Base-by-base conservation (phyloP, 2,797 vertebrate species). In the Cynopterus sphinx region DNA sequence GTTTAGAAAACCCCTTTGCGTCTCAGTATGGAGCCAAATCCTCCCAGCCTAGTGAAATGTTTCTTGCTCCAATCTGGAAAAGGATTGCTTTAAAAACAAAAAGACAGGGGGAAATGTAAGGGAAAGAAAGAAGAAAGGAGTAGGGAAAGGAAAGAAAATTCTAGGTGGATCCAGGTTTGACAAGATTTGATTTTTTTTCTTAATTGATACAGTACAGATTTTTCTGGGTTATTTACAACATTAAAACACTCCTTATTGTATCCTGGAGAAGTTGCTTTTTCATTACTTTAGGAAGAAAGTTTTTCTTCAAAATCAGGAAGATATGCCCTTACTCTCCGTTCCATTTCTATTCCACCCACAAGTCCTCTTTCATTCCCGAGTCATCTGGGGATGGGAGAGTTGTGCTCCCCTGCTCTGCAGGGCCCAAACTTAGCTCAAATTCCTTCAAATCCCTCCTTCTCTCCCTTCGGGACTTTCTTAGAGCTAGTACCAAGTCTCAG, bases 1-100 rank as follows among this genome's bases (percentile, higher is more conserved):
- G 86, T 91, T 95, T 75, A 87, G 86, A 89, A 93, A 94, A 71
- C n/a, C 12, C 67, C 36, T 95, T 93, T 94, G 57, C 84, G 67
- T 93, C 83, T 91, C 75, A 24, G 61, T 82, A 5, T 59, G n/a
- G 65, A 43, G 70, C 87, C 67, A 87, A 36, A 86, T 81, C 93
- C 73, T 83, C 36, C 61, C 75, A 57, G 84, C 91, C 53, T 39
- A 8, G 61, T 1, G 74, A 84, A 51, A 41, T 79, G 63, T 77
- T 95, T 95, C 79, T 65, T 95, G 46, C 74, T 33, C n/a, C 6
- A 26, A 16, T 67, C 55, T 67, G 61, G 71, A 92, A 95, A 53
- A 91, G 39, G 33, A 31, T 49, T 79, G 68, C 55, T 78, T 93
- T 79, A 8, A 70, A 87, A 95, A 90, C 51, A 95, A 63, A 39